phyloP scores from a whole-genome alignment of 2,113 vertebrate species.

The Pelusios castaneus region DNA sequence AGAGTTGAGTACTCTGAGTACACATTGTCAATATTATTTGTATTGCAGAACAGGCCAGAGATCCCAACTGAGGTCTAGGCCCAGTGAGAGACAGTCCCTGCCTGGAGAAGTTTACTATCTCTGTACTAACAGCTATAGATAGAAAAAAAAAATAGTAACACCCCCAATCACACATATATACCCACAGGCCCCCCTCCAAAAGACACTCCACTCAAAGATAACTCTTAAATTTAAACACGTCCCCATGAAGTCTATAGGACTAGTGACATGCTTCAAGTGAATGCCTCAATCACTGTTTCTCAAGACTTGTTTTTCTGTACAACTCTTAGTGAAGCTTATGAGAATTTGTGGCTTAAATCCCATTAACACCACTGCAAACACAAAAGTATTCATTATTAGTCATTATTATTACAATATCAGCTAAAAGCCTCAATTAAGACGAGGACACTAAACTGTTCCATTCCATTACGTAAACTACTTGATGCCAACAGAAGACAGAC shows the following conservation, averaged over 20 bases:
- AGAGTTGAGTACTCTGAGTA: background rate
- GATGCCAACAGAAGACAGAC: background rate
- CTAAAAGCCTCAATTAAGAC: background rate
- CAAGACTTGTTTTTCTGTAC: background rate
- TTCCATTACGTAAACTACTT: background rate
- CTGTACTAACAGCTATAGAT: background rate
- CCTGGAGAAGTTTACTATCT: background rate
- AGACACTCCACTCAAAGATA: background rate
- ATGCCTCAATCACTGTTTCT: background rate
- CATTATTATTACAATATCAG: background rate
- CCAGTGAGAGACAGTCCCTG: rapidly evolving
- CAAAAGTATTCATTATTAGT: background rate
- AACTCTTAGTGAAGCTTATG: background rate
- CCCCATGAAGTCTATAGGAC: background rate
- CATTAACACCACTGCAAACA: background rate
- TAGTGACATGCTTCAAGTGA: background rate
- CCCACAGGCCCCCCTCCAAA: background rate
- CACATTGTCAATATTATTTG: background rate
- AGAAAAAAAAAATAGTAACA: rapidly evolving
- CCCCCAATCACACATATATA: background rate
- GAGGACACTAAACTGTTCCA: background rate
- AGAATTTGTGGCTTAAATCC: background rate
- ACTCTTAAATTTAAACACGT: background rate
- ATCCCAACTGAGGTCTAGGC: background rate
- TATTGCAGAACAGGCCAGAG: rapidly evolving